Evolutionary conservation across 1,140 invertebrate genomes (phyloP), one percentile per base, ranked within the genome.

Genomic region (Drosophila nigromelanica): DNA sequence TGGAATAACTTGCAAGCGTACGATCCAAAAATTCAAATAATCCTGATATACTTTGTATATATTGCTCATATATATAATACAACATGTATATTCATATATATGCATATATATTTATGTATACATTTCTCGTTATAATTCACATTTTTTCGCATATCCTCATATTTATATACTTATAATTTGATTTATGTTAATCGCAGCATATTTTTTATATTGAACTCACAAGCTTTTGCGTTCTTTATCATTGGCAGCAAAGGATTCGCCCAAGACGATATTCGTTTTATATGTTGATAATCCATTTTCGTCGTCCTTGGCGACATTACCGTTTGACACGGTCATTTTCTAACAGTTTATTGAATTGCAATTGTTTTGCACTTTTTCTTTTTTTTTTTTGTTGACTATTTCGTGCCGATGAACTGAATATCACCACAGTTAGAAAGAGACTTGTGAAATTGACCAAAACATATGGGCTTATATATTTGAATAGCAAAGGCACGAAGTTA

Each of bases 251-350:
- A 85, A 62, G 43, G 77, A 68, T n/a, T 78, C 75, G 14, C 66
- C 75, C 58, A 91, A 59, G 24, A 82, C 68, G 6, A 91, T 80
- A 61, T 91, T 91, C 6, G 75, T 66, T 70, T 89, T 83, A 30
- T 91, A 91, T 55, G 73, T 80, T 35, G 85, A 86, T 15, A 73
- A 73, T 54, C 51, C 73, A 42, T 70, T 69, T 0, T 71, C 81
- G 74, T 89, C 85, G 74, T 91, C 82, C 69, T 76, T 62, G 76
- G 40, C 73, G 73, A 66, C 51, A n/a, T 55, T 70, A 27, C 85
- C 83, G 63, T 89, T 89, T 5, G 61, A 50, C 8, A 58, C 85
- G 39, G 80, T 67, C 83, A 89, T 89, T 58, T 5, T 75, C 21
- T n/a, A 14, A 42, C 12, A 39, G 5, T 21, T 14, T 58, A 18